Conservation (phyloP, 2,113 vertebrate genomes). For the Oreochromis niloticus region DNA sequence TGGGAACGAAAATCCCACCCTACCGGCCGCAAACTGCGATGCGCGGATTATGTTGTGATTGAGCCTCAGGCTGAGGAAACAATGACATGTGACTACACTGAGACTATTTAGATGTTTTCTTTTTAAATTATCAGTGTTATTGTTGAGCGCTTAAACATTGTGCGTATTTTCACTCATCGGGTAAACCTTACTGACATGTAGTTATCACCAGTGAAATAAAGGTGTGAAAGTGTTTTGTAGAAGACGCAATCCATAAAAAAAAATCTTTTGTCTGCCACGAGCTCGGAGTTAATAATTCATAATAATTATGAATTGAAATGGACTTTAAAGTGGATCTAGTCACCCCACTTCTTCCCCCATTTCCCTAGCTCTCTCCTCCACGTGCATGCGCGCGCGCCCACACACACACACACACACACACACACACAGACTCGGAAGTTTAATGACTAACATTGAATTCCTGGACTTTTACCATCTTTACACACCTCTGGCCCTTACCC, state of each 20-base stretch:
- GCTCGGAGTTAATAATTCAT: conserved; percentile 15
- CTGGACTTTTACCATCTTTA: neutral
- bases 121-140: neutral
- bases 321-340: conserved; percentile 14
- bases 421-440: neutral
- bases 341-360: neutral
- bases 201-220: neutral
- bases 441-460: neutral
- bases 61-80: neutral
- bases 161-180: neutral
- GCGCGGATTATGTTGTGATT: neutral
- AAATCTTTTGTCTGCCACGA: neutral
- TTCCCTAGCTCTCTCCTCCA: neutral
- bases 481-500: neutral
- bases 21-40: neutral
- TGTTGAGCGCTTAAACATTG: neutral
- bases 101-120: neutral
- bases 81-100: neutral
- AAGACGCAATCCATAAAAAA: neutral
- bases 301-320: conserved; percentile 6
- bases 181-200: neutral
- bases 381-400: neutral
- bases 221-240: neutral
- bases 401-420: neutral
- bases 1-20: conserved; percentile 51